These are phyloP conservation scores for Tympanuchus pallidicinctus DNA, from an alignment of 2,113 vertebrate genomes.

Conservation along the genomic window DNA sequence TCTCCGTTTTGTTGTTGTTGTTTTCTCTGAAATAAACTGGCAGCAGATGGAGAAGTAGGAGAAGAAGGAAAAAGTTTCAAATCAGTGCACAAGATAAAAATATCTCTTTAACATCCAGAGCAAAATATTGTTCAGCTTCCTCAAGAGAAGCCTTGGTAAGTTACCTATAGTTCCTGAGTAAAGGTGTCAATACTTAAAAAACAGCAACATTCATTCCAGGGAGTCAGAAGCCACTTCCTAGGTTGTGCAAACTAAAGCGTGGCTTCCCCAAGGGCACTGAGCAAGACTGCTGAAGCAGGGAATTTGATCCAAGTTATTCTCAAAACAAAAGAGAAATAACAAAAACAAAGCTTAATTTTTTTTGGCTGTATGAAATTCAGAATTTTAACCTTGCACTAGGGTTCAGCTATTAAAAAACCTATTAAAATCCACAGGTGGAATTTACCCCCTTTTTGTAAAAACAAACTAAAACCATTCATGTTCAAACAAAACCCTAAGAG, in stretches of 20 bases:
- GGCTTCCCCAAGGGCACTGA: not conserved
- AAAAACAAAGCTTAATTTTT: not conserved
- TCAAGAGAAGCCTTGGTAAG: not conserved
- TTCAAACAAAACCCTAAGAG: not conserved
- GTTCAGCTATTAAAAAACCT: not conserved
- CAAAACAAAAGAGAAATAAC: constrained; percentile 1
- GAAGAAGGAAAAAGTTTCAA: not conserved
- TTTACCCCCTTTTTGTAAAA: not conserved
- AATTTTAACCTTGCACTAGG: not conserved
- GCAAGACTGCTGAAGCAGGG: not conserved
- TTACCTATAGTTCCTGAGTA: fast-evolving
- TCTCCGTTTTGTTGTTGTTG: not conserved
- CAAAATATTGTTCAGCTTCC: not conserved
- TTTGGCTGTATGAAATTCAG: not conserved
- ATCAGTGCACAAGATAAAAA: not conserved
- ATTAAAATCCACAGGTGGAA: constrained; percentile 10
- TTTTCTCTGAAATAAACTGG: not conserved
- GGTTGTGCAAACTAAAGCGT: not conserved
- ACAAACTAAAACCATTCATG: not conserved
- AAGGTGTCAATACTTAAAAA: not conserved
- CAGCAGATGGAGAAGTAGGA: not conserved
- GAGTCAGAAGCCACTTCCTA: not conserved
- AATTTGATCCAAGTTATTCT: constrained; percentile 17
- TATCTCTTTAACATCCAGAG: not conserved
- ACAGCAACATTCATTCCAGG: not conserved